Percentiles rank a stretch among this genome's conserved stretches.
These are phyloP conservation scores for Saccostrea cuccullata DNA, from an alignment of 1,140 invertebrate genomes.

Conservation along the genomic window DNA sequence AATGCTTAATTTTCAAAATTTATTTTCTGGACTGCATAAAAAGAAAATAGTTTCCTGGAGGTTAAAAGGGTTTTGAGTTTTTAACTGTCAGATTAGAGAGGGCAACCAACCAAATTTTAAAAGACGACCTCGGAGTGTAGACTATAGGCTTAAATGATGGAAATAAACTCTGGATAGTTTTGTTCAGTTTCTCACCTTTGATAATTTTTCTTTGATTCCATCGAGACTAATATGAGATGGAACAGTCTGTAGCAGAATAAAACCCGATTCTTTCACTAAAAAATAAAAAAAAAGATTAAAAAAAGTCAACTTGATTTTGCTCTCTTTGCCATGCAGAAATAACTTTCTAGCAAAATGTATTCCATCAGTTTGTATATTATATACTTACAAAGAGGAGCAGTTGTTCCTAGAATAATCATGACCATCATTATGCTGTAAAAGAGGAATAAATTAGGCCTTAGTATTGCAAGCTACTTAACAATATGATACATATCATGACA, in stretches of 20 bases:
- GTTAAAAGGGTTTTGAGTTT: too few species aligned
- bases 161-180: not conserved
- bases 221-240: conserved; percentile 81
- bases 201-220: conserved; percentile 78
- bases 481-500: too few species aligned
- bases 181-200: conserved; percentile 69
- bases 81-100: too few species aligned
- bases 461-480: not conserved
- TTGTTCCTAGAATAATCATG: conserved; percentile 80
- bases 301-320: too few species aligned
- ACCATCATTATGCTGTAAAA: conserved; percentile 81
- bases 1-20: too few species aligned
- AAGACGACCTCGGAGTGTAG: too few species aligned
- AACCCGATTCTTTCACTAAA: conserved; percentile 81
- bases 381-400: conserved; percentile 81
- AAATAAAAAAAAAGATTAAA: conserved; percentile 49
- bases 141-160: too few species aligned
- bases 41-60: too few species aligned
- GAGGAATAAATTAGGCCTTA: conserved; percentile 50
- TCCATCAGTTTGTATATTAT: not conserved
- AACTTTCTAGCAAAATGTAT: too few species aligned
- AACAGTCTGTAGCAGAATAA: conserved; percentile 82
- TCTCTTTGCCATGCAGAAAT: too few species aligned
- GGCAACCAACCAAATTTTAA: too few species aligned
- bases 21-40: too few species aligned